Evolutionary conservation across 2,888 invertebrate genomes (phyloP), one percentile per base, ranked within the genome.

Genomic region (Ernsta delagoae): DNA sequence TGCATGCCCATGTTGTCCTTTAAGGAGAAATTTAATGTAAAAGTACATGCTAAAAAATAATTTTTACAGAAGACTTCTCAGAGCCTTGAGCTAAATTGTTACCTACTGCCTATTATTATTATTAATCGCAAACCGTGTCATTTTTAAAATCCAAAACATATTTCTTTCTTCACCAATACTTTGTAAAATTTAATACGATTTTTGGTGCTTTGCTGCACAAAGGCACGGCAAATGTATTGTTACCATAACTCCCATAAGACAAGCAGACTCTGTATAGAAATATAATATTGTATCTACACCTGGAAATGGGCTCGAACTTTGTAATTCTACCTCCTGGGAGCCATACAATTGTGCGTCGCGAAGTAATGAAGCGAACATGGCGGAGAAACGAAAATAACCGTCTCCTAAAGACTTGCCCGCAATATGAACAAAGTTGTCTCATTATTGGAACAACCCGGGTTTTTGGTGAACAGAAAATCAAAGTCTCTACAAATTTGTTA

Each of bases 271-370:
- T 60, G 56, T 56, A 24, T 45, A 66, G 41, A 34, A 66, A 67
- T 67, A 67, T 67, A 56, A 61, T 67, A 50, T 50, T 16, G 16
- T 68, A 68, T 68, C 67, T 62, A 62, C 61, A 62, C 61, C 61
- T 68, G 61, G 48, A 56, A 56, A 61, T 4, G 24, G 59, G 24
- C 59, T 59, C 67, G 56, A 67, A 67, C 67, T 67, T 67, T 67
- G 67, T 67, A 67, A 67, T 67, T 67, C 61, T 61, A 61, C 61
- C 67, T 67, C 67, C 12, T 39, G 67, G 67, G 67, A 67, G 45
- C 61, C 48, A 54, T 61, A 67, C 67, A 67, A 67, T 67, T 61
- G 67, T 67, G 67, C 61, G 60, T 61, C 61, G 56, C 61, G 61
- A 62, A 45, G 67, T 68, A 68, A 68, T 68, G 67, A 61, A 68